Evolutionary conservation across 2,888 invertebrate species (phyloP).

Genomic region (Aproaerema taeniolella): DNA sequence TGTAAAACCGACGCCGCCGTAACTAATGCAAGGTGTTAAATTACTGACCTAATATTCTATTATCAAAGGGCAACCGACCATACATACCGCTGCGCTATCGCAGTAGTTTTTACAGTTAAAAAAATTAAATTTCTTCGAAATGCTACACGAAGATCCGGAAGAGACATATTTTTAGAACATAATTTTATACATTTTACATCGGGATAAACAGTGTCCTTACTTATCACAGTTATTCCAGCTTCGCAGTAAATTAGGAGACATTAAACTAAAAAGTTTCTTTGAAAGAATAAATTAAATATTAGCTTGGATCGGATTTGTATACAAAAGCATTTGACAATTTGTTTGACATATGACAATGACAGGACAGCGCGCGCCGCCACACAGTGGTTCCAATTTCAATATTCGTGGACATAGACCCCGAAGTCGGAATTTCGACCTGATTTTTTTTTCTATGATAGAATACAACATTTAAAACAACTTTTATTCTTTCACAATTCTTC

Average conservation of each 20-base stretch:
- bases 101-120: conserved; percentile 37
- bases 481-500: no score
- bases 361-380: conserved; percentile 17
- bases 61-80: conserved; percentile 29
- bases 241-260: conserved; percentile 35
- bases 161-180: conserved; percentile 49
- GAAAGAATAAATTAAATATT: conserved; percentile 71
- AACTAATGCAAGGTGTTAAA: conserved; percentile 31
- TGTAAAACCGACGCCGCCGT: conserved; percentile 40
- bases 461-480: no score
- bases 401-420: no score
- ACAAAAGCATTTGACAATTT: conserved; percentile 51
- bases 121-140: conserved; percentile 47
- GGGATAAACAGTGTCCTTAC: conserved; percentile 52
- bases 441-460: no score
- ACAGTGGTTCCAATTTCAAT: no score
- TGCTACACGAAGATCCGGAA: conserved; percentile 53
- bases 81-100: conserved; percentile 32
- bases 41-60: conserved; percentile 31
- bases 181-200: no score
- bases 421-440: no score
- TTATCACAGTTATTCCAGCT: conserved; percentile 39
- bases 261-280: conserved; percentile 54
- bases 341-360: conserved; percentile 29
- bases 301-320: conserved; percentile 68